These are phyloP conservation scores for Telmatochromis sp. DNA, from an alignment of 2,113 vertebrate species.

Conservation along the genomic window DNA sequence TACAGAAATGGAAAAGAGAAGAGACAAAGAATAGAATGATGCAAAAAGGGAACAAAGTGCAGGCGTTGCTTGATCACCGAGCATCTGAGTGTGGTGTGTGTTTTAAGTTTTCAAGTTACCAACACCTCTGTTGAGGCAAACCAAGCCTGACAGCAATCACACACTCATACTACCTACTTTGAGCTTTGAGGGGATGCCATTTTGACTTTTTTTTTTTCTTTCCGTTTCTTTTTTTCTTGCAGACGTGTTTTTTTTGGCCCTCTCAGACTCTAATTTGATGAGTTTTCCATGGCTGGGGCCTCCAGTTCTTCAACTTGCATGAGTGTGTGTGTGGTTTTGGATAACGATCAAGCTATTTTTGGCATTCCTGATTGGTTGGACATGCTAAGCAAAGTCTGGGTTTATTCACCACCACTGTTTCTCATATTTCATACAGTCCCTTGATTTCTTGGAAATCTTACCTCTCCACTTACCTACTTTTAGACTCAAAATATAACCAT, in stretches of 20 bases:
- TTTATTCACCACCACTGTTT: conserved; percentile 19
- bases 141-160: conserved; percentile 37
- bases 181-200: conserved; percentile 11
- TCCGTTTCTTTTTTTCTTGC: neutral
- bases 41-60: neutral
- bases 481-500: neutral
- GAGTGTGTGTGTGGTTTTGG: conserved; percentile 21
- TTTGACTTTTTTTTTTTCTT: neutral
- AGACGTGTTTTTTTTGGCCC: conserved; percentile 23
- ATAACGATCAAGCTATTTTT: conserved; percentile 30
- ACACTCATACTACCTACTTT: conserved; percentile 12
- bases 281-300: conserved; percentile 49
- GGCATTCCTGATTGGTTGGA: conserved; percentile 21
- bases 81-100: neutral
- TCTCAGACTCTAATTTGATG: conserved; percentile 35
- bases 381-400: conserved; percentile 33
- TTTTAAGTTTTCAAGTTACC: neutral
- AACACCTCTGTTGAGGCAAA: conserved; percentile 43
- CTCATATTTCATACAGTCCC: conserved; percentile 24
- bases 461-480: neutral
- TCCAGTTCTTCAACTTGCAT: neutral
- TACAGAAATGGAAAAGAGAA: neutral
- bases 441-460: neutral
- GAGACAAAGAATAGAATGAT: neutral
- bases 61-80: neutral